Evolutionary conservation across 2,113 vertebrate species (phyloP).

Genomic region (Protobothrops flavoviridis): DNA sequence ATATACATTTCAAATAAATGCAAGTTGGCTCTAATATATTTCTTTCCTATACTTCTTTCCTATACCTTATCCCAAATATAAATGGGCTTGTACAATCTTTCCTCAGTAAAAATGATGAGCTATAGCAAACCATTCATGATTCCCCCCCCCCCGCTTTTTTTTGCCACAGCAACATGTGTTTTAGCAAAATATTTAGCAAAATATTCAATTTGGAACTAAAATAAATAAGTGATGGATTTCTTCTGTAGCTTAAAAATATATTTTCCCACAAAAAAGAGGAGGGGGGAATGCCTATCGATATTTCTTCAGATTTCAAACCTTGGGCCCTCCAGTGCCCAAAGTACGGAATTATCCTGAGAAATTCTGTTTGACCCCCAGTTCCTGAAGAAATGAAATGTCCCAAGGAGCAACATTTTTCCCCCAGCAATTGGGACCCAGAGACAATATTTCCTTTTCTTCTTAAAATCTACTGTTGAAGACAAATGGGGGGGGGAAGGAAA

Average conservation of each 20-base stretch:
- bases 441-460: background rate
- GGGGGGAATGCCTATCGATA: background rate
- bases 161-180: background rate
- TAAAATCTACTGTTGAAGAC: background rate
- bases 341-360: background rate
- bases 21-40: background rate
- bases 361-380: background rate
- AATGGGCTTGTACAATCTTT: background rate
- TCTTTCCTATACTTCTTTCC: background rate
- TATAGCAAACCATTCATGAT: background rate
- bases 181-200: background rate
- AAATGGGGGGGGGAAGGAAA: background rate
- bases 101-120: background rate
- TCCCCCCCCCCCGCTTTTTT: background rate
- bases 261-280: background rate
- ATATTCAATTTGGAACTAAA: background rate
- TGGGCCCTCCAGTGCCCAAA: background rate
- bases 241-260: background rate
- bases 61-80: background rate
- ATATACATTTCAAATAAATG: background rate
- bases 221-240: background rate
- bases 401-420: background rate
- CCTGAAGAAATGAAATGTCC: background rate
- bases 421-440: background rate
- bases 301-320: background rate